These are phyloP conservation scores for Thymelicus sylvestris DNA, from an alignment of 2,888 invertebrate genomes.

Conservation along the genomic window DNA sequence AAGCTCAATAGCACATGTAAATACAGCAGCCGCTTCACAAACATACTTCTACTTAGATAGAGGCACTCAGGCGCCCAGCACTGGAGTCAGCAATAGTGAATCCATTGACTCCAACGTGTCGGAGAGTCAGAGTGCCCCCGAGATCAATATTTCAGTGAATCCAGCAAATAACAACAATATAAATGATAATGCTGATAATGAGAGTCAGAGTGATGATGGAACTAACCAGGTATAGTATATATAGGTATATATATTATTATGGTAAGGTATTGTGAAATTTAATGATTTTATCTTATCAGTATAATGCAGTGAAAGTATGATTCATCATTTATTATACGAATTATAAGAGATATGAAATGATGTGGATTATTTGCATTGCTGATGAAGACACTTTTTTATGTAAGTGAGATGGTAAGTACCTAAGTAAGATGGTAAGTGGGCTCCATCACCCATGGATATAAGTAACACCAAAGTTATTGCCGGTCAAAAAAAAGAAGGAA, in stretches of 20 bases:
- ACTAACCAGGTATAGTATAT: slow-evolving; percentile 77
- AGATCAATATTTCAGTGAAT: slow-evolving; percentile 74
- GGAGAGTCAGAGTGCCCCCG: slow-evolving; percentile 61
- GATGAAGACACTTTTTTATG: too few species aligned
- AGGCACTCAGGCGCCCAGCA: slow-evolving; percentile 55
- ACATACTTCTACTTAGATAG: slow-evolving; percentile 71
- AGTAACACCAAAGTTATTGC: too few species aligned
- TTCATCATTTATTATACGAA: too few species aligned
- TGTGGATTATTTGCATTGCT: too few species aligned
- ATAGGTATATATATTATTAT: too few species aligned
- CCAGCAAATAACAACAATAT: slow-evolving; percentile 78
- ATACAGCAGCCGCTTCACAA: slow-evolving; percentile 61
- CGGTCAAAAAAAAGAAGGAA: too few species aligned
- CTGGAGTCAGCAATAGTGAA: slow-evolving; percentile 60
- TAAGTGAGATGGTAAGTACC: too few species aligned
- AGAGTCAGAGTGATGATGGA: slow-evolving; percentile 78
- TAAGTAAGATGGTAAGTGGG: too few species aligned
- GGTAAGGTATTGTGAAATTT: slow-evolving; percentile 44
- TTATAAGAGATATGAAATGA: too few species aligned
- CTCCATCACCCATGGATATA: too few species aligned
- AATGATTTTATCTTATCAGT: too few species aligned
- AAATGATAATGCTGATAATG: slow-evolving; percentile 75
- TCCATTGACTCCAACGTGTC: slow-evolving; percentile 69
- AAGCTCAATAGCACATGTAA: slow-evolving; percentile 74
- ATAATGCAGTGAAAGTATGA: too few species aligned